A percentile compares a stretch with the other conserved stretches of the same genome.
phyloP scores from a whole-genome alignment of 2,113 vertebrate species.

The Neotoma lepida region DNA sequence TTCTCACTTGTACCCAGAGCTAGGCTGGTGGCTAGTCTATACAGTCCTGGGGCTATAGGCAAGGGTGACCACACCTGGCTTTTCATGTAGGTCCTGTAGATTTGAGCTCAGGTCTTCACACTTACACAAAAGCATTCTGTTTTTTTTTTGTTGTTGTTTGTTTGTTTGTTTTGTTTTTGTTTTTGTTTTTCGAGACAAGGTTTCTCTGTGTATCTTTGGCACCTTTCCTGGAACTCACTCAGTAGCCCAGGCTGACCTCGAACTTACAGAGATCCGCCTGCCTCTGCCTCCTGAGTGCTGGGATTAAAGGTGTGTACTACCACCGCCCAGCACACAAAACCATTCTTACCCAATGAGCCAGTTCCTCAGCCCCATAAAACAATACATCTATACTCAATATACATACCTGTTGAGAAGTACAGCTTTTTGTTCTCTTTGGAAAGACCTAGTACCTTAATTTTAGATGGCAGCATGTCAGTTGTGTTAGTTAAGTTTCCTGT shows the following conservation, averaged over 20 bases:
- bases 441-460: conserved; percentile 39
- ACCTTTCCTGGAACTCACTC: too few relatives aligned
- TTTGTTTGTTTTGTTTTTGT: too few relatives aligned
- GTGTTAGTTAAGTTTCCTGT: not conserved
- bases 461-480: not conserved
- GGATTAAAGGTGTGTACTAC: too few relatives aligned
- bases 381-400: not conserved
- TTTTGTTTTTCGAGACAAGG: too few relatives aligned
- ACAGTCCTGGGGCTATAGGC: not conserved
- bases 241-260: too few relatives aligned
- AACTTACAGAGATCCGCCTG: too few relatives aligned
- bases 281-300: too few relatives aligned
- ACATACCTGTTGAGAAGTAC: not conserved
- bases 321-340: too few relatives aligned
- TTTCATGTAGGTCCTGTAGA: not conserved
- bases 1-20: not conserved
- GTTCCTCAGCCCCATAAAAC: not conserved
- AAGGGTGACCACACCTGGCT: not conserved
- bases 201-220: too few relatives aligned
- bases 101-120: not conserved
- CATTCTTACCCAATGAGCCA: not conserved
- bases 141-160: too few relatives aligned
- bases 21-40: not conserved
- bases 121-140: not conserved
- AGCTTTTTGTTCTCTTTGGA: conserved; percentile 34